phyloP scores from a whole-genome alignment of 2,113 vertebrate species.

The Caretta caretta region DNA sequence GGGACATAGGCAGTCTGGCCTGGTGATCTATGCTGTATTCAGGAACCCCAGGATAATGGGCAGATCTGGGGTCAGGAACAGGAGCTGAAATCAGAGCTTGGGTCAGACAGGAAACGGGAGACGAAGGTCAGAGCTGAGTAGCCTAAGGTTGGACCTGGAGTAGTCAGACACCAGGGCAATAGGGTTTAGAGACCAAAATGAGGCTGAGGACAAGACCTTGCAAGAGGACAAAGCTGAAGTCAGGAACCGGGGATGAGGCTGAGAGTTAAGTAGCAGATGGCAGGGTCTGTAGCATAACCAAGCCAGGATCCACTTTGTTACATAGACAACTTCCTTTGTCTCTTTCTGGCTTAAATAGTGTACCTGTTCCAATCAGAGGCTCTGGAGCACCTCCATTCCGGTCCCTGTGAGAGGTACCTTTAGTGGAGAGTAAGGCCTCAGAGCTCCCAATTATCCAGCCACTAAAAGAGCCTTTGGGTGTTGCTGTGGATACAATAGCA shows the following conservation, averaged over 20 bases:
- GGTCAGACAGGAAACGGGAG: neutral
- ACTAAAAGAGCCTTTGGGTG: too few relatives aligned
- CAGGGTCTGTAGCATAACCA: neutral
- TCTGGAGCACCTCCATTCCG: neutral
- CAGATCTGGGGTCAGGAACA: neutral
- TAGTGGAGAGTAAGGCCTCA: neutral
- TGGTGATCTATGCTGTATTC: neutral
- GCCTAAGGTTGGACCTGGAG: neutral
- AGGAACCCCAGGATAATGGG: neutral
- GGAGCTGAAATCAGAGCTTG: neutral
- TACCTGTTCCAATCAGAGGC: neutral
- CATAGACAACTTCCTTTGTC: neutral
- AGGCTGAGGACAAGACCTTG: neutral
- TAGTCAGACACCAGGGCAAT: neutral
- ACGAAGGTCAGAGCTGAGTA: neutral
- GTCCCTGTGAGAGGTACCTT: neutral
- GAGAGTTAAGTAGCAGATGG: neutral
- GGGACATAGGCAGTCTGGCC: neutral
- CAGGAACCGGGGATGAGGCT: neutral
- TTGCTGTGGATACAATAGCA: neutral
- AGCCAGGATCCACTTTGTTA: neutral
- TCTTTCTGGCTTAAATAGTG: neutral
- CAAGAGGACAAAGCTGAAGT: neutral
- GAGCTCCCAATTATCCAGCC: neutral
- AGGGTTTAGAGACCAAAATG: neutral